Evolutionary conservation across 2,888 invertebrate species (phyloP).

Genomic region (Poecilus cupreus): DNA sequence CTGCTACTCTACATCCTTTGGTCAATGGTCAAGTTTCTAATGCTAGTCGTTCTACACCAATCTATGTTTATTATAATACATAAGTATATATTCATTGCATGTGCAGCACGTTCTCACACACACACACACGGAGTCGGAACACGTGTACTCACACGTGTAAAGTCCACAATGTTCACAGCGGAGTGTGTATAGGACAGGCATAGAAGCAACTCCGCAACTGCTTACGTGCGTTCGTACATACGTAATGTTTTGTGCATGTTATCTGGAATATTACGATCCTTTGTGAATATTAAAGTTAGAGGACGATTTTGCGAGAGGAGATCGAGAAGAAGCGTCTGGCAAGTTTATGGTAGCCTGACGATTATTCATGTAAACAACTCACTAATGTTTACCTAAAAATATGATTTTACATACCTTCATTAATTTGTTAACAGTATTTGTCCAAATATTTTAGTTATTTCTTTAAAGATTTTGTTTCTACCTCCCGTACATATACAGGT

Average conservation of each 20-base stretch:
- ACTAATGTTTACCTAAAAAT: no score
- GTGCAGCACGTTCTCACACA: not conserved
- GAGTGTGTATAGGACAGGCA: conserved; percentile 12
- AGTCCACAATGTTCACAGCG: not conserved
- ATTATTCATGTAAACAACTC: no score
- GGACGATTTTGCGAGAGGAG: conserved; percentile 1
- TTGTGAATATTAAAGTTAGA: conserved; percentile 66
- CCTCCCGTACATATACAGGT: no score
- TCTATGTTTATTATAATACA: conserved; percentile 8
- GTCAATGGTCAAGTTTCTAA: no score
- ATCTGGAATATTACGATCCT: conserved; percentile 65
- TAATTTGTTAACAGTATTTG: no score
- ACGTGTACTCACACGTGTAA: conserved; percentile 24
- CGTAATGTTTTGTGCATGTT: conserved; percentile 58
- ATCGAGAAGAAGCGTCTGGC: not conserved
- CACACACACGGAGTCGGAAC: not conserved
- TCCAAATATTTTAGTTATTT: no score
- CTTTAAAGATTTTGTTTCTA: no score
- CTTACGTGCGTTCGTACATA: conserved; percentile 49
- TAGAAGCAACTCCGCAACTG: conserved; percentile 12
- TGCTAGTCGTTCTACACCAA: no score
- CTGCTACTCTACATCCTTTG: no score
- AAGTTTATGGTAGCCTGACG: not conserved
- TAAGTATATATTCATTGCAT: conserved; percentile 53
- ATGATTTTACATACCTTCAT: no score